These are phyloP conservation scores for Sebastes hopkinsi DNA, from an alignment of 2,797 vertebrate genomes.

Conservation along the genomic window DNA sequence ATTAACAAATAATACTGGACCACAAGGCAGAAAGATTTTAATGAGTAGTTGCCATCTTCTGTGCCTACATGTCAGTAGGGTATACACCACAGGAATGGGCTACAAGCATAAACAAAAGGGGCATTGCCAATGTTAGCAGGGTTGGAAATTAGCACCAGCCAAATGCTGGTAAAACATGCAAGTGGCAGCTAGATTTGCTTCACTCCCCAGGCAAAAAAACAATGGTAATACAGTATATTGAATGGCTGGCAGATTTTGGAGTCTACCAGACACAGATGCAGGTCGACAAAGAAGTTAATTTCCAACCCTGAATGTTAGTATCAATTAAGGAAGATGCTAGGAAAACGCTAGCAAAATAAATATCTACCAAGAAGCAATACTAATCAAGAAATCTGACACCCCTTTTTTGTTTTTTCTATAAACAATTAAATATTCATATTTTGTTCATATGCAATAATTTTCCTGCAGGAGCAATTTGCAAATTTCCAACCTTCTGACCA, in stretches of 20 bases:
- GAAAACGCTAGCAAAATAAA: slow-evolving; percentile 13
- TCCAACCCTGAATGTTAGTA: slow-evolving; percentile 39
- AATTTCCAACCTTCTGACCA: slow-evolving; percentile 63
- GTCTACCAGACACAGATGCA: too few species aligned
- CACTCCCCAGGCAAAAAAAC: too few species aligned
- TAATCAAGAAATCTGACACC: slow-evolving; percentile 51
- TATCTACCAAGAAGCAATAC: slow-evolving; percentile 31
- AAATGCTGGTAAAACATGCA: too few species aligned
- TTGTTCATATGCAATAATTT: neutral
- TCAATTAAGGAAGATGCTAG: slow-evolving; percentile 30
- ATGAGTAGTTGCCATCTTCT: slow-evolving; percentile 55
- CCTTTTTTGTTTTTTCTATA: slow-evolving; percentile 27
- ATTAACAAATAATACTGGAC: slow-evolving; percentile 58
- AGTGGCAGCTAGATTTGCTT: too few species aligned
- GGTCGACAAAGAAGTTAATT: too few species aligned
- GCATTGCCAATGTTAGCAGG: slow-evolving; percentile 10
- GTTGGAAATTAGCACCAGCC: too few species aligned
- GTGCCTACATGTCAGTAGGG: slow-evolving; percentile 31
- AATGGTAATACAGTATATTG: too few species aligned
- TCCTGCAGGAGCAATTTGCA: slow-evolving; percentile 27
- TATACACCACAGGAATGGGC: slow-evolving; percentile 19
- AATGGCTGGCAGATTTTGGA: too few species aligned
- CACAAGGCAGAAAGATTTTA: slow-evolving; percentile 54
- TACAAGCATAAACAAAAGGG: slow-evolving; percentile 41
- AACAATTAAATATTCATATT: neutral